These are phyloP conservation scores for Chesias legatella DNA, from an alignment of 2,888 invertebrate species.

Conservation along the genomic window DNA sequence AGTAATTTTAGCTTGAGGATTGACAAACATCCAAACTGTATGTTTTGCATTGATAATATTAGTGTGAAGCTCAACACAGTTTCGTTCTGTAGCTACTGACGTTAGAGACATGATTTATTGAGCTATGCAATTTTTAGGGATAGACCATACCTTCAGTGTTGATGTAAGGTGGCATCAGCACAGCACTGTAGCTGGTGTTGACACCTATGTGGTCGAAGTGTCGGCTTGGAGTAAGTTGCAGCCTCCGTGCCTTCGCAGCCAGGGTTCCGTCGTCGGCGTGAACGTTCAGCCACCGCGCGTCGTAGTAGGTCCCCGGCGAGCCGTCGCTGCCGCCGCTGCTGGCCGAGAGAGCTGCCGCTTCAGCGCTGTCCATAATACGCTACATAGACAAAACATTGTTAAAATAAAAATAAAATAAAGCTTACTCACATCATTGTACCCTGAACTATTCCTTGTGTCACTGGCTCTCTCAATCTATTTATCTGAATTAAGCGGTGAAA, in stretches of 20 bases:
- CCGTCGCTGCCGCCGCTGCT: conserved; percentile 80
- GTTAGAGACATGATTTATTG: not conserved
- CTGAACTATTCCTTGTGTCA: no score
- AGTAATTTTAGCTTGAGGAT: no score
- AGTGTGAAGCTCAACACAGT: no score
- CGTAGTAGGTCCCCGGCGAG: conserved; percentile 84
- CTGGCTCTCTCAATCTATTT: no score
- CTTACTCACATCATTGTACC: no score
- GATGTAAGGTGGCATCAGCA: conserved; percentile 91
- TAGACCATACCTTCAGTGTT: conserved; percentile 81
- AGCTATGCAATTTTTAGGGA: not conserved
- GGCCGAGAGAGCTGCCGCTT: conserved; percentile 87
- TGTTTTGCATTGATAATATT: no score
- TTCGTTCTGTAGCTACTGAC: no score
- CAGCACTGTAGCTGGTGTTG: conserved; percentile 91
- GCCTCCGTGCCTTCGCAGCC: conserved; percentile 85
- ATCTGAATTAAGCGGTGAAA: no score
- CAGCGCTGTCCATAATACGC: conserved; percentile 96
- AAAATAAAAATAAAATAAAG: no score
- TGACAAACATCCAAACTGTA: no score
- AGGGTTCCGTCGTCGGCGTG: conserved; percentile 88
- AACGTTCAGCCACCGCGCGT: conserved; percentile 90
- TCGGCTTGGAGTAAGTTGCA: conserved; percentile 86
- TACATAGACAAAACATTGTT: no score
- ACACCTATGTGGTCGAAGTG: conserved; percentile 93